A percentile compares a stretch with the other conserved stretches of the same genome.
Conservation (phyloP, 1,140 invertebrate species). For the Protaetia brevitarsis region DNA sequence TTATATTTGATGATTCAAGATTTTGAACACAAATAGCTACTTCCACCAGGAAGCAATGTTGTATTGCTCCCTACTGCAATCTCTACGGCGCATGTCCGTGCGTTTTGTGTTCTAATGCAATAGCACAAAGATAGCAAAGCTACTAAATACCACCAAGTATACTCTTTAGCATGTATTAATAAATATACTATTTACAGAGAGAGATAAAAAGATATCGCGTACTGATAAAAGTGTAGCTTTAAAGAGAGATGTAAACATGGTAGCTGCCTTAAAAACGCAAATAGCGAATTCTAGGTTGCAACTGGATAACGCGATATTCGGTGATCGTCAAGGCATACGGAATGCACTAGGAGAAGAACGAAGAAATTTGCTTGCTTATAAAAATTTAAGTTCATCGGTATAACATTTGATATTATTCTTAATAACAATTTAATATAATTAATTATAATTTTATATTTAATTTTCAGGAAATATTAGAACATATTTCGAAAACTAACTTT, state of each 20-base stretch:
- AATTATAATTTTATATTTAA: constrained; percentile 24
- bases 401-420: background rate
- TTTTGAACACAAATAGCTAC: too few relatives aligned
- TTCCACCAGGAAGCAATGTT: too few relatives aligned
- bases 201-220: constrained; percentile 57
- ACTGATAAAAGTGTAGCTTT: constrained; percentile 53
- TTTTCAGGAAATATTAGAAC: constrained; percentile 55
- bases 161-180: too few relatives aligned
- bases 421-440: constrained; percentile 21
- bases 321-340: constrained; percentile 56
- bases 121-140: too few relatives aligned
- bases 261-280: constrained; percentile 53
- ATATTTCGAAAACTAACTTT: constrained; percentile 57
- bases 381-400: constrained; percentile 51
- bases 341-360: constrained; percentile 54
- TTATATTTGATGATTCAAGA: too few relatives aligned
- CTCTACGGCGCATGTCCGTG: too few relatives aligned
- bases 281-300: constrained; percentile 55
- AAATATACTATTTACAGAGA: constrained; percentile 45
- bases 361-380: constrained; percentile 56
- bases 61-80: too few relatives aligned
- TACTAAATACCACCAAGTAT: too few relatives aligned
- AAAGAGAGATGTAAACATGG: constrained; percentile 54
- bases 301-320: constrained; percentile 54
- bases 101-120: too few relatives aligned